phyloP scores from a whole-genome alignment of 2,797 vertebrate species.

The Syndactyla subalaris region DNA sequence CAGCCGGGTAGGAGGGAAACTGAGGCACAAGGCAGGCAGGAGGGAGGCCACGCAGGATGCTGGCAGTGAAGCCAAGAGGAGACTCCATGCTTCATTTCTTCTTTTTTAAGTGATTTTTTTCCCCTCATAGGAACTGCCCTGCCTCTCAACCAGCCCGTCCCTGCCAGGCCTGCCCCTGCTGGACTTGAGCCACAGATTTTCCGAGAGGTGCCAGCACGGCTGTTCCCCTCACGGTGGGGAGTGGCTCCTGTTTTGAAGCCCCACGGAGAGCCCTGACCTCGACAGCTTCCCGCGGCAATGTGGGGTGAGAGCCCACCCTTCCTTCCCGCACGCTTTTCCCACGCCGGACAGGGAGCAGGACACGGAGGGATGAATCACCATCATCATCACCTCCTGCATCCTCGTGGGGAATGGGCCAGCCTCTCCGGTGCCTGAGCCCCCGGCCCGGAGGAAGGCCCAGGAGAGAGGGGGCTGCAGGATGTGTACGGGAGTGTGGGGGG shows the following conservation, averaged over 20 bases:
- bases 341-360: neutral
- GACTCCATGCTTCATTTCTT: neutral
- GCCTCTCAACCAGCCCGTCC: neutral
- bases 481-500: neutral
- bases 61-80: neutral
- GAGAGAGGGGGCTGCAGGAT: slow-evolving; percentile 18
- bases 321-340: slow-evolving; percentile 52
- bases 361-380: slow-evolving; percentile 38
- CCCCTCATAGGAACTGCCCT: neutral
- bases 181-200: neutral
- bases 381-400: slow-evolving; percentile 20
- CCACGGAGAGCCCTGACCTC: neutral
- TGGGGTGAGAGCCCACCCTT: slow-evolving; percentile 45
- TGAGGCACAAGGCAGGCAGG: neutral
- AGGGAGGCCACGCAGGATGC: neutral
- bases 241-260: neutral
- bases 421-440: neutral
- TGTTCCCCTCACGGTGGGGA: neutral
- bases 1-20: neutral
- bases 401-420: neutral
- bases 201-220: neutral
- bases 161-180: neutral
- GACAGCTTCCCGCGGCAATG: neutral
- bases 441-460: neutral
- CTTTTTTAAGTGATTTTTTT: neutral